Evolutionary conservation across 2,113 vertebrate species (phyloP).

Genomic region (Montifringilla adamsi): DNA sequence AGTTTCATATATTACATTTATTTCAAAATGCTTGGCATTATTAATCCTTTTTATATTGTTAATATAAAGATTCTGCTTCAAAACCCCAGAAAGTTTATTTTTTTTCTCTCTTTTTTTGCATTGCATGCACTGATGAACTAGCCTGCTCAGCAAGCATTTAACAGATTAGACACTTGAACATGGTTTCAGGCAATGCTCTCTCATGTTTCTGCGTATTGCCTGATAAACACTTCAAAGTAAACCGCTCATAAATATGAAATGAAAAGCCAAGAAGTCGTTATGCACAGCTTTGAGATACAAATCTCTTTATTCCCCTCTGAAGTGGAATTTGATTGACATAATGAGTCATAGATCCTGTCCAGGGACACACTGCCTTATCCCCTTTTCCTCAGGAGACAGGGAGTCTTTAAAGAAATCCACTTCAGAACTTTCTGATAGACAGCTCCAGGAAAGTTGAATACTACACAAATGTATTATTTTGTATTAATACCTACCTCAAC

Average conservation of each 20-base stretch:
- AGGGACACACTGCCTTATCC: constrained; percentile 80
- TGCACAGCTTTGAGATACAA: constrained; percentile 84
- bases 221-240: constrained; percentile 91
- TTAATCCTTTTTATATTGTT: constrained; percentile 78
- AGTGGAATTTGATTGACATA: constrained; percentile 86
- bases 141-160: constrained; percentile 80
- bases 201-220: constrained; percentile 82
- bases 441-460: constrained; percentile 74
- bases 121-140: constrained; percentile 76
- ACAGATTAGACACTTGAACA: constrained; percentile 81
- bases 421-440: constrained; percentile 81
- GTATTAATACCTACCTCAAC: constrained; percentile 65
- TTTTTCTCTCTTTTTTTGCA: constrained; percentile 73
- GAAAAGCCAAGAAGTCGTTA: constrained; percentile 83
- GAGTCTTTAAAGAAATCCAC: constrained; percentile 83
- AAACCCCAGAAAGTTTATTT: constrained; percentile 78
- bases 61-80: constrained; percentile 74
- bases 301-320: constrained; percentile 88
- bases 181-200: constrained; percentile 83
- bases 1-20: constrained; percentile 66
- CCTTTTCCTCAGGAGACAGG: constrained; percentile 80
- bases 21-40: constrained; percentile 72
- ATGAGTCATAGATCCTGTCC: constrained; percentile 87
- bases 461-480: constrained; percentile 69
- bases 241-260: constrained; percentile 87